A percentile compares a stretch with the other conserved stretches of the same genome.
These are phyloP conservation scores for Eulithis prunata DNA, from an alignment of 2,888 invertebrate species.

Conservation along the genomic window DNA sequence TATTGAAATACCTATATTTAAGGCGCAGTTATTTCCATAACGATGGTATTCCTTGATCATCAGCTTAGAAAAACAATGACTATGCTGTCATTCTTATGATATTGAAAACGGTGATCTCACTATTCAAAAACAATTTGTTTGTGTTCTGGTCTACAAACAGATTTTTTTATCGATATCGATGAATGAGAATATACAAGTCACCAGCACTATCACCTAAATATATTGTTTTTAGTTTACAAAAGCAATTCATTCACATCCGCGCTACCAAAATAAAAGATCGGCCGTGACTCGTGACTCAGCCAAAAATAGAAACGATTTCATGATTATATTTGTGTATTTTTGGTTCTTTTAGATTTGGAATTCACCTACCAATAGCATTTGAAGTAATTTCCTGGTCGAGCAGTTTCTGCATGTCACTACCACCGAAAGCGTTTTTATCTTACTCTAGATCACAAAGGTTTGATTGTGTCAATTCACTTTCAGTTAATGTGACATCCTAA, in stretches of 20 bases:
- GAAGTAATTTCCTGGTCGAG: background rate
- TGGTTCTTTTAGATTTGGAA: slow-evolving; percentile 25
- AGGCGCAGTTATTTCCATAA: slow-evolving; percentile 25
- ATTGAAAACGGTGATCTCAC: slow-evolving; percentile 8
- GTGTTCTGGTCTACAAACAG: background rate
- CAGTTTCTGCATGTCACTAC: background rate
- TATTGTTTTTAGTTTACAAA: slow-evolving; percentile 62
- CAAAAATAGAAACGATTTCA: slow-evolving; percentile 42
- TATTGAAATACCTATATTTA: slow-evolving; percentile 34
- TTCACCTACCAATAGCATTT: slow-evolving; percentile 5
- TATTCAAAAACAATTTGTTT: slow-evolving; percentile 1
- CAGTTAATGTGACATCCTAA: too few species aligned
- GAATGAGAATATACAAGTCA: slow-evolving; percentile 10
- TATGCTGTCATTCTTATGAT: slow-evolving; percentile 10
- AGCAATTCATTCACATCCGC: slow-evolving; percentile 61
- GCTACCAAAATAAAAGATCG: slow-evolving; percentile 53
- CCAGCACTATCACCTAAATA: slow-evolving; percentile 59
- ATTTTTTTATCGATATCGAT: slow-evolving; percentile 37
- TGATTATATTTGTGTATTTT: slow-evolving; percentile 28
- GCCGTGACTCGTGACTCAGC: slow-evolving; percentile 62
- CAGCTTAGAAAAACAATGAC: slow-evolving; percentile 20
- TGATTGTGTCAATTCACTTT: too few species aligned
- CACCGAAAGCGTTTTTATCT: too few species aligned
- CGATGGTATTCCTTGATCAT: slow-evolving; percentile 18
- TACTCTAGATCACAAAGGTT: too few species aligned